These are phyloP conservation scores for Pseudomyrmex gracilis DNA, from an alignment of 1,140 invertebrate species.

Conservation along the genomic window DNA sequence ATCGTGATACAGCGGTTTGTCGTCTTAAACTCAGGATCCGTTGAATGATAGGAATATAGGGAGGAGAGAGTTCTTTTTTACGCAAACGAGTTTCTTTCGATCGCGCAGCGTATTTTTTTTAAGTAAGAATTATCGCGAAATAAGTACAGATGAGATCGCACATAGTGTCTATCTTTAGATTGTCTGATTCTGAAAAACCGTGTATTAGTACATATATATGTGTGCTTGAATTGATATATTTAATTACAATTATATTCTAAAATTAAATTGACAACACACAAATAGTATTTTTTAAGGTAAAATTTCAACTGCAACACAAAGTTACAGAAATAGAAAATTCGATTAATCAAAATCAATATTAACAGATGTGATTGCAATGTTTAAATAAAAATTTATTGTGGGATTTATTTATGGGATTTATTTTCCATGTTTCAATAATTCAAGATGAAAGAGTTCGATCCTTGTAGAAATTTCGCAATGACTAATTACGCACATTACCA, in stretches of 20 bases:
- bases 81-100: background rate
- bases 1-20: slow-evolving; percentile 66
- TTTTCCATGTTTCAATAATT: slow-evolving; percentile 18
- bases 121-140: slow-evolving; percentile 13
- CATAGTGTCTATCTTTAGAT: slow-evolving; percentile 3
- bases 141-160: slow-evolving; percentile 33
- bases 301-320: no score
- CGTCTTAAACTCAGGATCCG: slow-evolving; percentile 55
- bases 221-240: no score
- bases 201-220: no score
- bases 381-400: background rate
- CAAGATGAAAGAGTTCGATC: background rate
- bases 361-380: background rate
- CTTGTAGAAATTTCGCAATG: background rate
- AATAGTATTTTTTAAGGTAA: background rate
- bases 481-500: background rate
- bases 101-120: slow-evolving; percentile 45
- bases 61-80: no score
- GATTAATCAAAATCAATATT: background rate
- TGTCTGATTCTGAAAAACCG: no score
- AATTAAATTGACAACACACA: background rate
- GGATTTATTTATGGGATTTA: background rate
- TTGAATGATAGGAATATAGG: slow-evolving; percentile 56
- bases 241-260: background rate
- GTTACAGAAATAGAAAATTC: background rate